Percentiles rank a stretch among this genome's conserved stretches.
Evolutionary conservation across 2,113 vertebrate species (phyloP).

Genomic region (Castor canadensis): DNA sequence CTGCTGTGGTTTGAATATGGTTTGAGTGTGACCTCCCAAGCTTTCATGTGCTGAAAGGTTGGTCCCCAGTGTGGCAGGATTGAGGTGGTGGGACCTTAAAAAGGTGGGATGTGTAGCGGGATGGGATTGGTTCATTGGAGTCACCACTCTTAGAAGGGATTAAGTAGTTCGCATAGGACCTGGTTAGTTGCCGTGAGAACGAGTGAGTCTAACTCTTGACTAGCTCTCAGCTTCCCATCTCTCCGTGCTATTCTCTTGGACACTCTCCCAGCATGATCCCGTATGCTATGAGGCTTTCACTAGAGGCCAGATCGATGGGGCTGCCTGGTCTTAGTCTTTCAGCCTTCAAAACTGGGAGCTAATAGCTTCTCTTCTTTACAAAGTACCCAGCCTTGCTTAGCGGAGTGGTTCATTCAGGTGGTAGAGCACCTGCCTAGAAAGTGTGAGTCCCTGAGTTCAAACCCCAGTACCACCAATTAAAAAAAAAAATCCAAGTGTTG

Average conservation of each 20-base stretch:
- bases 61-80: not conserved
- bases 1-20: not conserved
- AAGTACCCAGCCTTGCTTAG: not conserved
- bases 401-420: no score
- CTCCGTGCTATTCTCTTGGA: no score
- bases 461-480: no score
- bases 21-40: not conserved
- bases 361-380: not conserved
- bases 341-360: not conserved
- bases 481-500: no score
- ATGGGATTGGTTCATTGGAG: not conserved
- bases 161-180: not conserved
- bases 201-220: no score
- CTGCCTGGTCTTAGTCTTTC: not conserved
- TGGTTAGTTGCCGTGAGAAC: not conserved
- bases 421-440: no score
- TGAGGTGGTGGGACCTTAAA: not conserved
- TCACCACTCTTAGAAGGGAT: not conserved
- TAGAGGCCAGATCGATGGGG: not conserved
- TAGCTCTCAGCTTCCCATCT: not conserved
- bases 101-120: no score
- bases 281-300: not conserved
- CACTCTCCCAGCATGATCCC: no score
- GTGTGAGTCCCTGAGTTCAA: no score
- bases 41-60: no score